A percentile compares a stretch with the other conserved stretches of the same genome.
Evolutionary conservation across 2,888 invertebrate genomes (phyloP).

Genomic region (Clunio marinus): DNA sequence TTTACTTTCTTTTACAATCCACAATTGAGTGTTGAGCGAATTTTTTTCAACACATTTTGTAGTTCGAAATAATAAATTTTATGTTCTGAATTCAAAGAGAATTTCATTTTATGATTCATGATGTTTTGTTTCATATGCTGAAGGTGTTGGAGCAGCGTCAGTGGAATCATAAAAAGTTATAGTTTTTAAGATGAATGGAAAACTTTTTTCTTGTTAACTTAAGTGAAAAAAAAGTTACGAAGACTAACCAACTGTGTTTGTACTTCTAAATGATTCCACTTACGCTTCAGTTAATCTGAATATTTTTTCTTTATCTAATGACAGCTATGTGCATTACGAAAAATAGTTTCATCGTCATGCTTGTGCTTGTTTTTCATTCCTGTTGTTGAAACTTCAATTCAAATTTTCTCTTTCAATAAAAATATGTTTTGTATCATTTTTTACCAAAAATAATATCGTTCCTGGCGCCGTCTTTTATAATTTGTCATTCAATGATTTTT

Average conservation of each 20-base stretch:
- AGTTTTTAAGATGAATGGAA: too few species aligned
- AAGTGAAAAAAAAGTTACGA: too few species aligned
- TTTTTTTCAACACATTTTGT: background rate
- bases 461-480: conserved; percentile 35
- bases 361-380: background rate
- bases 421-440: background rate
- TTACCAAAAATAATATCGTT: conserved; percentile 1
- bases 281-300: background rate
- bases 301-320: background rate
- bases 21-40: too few species aligned
- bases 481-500: conserved; percentile 34
- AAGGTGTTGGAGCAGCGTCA: too few species aligned
- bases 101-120: background rate
- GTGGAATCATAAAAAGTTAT: too few species aligned
- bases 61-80: too few species aligned
- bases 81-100: background rate
- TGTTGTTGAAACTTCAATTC: background rate
- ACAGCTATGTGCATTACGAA: conserved; percentile 2
- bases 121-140: too few species aligned
- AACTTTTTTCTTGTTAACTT: too few species aligned
- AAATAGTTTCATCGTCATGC: background rate
- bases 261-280: too few species aligned
- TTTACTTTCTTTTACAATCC: too few species aligned
- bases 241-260: too few species aligned
- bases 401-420: too few species aligned